Evolutionary conservation across 2,797 vertebrate species (phyloP).

Genomic region (Acipenser transmontanus): DNA sequence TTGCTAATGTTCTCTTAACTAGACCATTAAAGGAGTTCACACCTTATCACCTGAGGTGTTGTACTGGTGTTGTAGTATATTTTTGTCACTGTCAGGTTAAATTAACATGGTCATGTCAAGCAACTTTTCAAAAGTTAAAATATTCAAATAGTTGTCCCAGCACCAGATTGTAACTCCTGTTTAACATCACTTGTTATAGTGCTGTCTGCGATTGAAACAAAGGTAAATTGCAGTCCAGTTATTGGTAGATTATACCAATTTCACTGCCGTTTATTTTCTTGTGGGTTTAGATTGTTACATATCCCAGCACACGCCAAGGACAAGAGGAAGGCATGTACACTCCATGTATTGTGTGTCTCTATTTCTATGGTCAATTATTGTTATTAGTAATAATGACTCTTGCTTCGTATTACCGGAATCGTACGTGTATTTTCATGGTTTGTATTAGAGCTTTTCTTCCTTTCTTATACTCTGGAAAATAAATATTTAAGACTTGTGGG

Average conservation of each 20-base stretch:
- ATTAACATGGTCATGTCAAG: no score
- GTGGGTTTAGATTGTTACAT: neutral
- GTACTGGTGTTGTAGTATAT: no score
- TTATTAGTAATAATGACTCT: neutral
- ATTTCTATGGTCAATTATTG: constrained; percentile 18
- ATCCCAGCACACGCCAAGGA: constrained; percentile 3
- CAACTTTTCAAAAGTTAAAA: no score
- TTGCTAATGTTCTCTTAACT: no score
- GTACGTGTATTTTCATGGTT: constrained; percentile 26
- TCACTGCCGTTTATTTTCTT: constrained; percentile 1
- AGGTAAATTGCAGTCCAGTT: no score
- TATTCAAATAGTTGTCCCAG: no score
- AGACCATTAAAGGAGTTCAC: no score
- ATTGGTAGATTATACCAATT: constrained; percentile 4
- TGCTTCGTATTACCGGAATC: neutral
- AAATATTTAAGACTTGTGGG: constrained; percentile 36
- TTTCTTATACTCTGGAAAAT: constrained; percentile 42
- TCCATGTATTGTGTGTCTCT: constrained; percentile 9
- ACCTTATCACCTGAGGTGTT: no score
- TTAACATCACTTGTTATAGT: no score
- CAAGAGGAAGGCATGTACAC: constrained; percentile 11
- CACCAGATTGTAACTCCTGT: no score
- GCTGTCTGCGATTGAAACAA: no score
- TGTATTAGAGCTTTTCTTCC: constrained; percentile 40
- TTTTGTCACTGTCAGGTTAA: no score